Base-by-base conservation (phyloP, 2,888 invertebrate genomes). In the Acleris literana region DNA sequence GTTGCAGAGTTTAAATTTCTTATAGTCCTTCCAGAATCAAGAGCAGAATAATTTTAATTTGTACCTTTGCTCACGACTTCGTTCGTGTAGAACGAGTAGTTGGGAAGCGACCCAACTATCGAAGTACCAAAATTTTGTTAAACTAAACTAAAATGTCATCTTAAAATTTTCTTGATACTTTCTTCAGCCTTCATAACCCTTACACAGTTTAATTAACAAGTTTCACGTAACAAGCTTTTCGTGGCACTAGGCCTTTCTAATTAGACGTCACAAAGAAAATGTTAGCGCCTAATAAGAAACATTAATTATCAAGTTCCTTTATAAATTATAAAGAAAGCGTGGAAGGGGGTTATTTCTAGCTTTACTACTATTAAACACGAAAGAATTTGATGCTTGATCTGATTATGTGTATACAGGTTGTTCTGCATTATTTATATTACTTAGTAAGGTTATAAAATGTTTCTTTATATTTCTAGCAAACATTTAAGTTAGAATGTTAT, bases 261-360 rank as follows among this genome's bases (percentile, higher is more conserved):
- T 25, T 54, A 54, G 13, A 3, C 49, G 44, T 25, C 29, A 39
- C 54, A 43, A 29, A 43, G 22, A 60, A 64, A 64, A 60, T 49
- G 64, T 64, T 60, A 33, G 25, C 59, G 20, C 5, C 22, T 54
- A 60, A 60, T 64, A 61, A 56, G n/a, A 17, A 51, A 61, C 29
- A 20, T 56, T 25, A 65, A 64, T 33, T 64, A 58, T 29, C 53
- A 22, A 29, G 9, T 18, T 18, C 11, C 48, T 18, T 59, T 56
- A 18, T 25, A 49, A 60, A 60, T 55, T 60, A 55, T 49, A 43
- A 54, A 16, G 17, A 52, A 63, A 64, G 64, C 58, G 53, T 53
- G 58, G 59, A 64, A n/a, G 3, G 48, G 22, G 54, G 17, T 49
- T 54, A 25, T 33, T 55, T 55, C 25, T 25, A 55, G 48, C 43